Base-by-base conservation (phyloP, 2,113 vertebrate genomes). In the Xerus inauris region DNA sequence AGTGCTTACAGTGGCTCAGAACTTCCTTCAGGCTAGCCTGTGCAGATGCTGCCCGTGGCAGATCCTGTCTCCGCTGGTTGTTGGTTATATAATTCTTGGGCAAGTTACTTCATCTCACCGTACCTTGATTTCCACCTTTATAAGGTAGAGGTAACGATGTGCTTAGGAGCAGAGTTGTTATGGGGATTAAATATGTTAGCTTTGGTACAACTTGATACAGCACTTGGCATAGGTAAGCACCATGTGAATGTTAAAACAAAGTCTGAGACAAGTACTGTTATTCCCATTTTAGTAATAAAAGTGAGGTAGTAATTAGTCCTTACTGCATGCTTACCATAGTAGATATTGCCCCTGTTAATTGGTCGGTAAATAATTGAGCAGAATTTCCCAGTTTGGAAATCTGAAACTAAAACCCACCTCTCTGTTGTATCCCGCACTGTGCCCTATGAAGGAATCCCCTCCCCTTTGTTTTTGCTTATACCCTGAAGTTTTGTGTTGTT, bases 61-160 rank as follows among this genome's bases (percentile, higher is more conserved):
- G 69, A 54, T 71, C 57, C 88, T 59, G 28, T 42, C 19, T 91
- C 42, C 73, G 0, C 6, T 54, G 30, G 38, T 7, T 71, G 0
- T 14, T 69, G 40, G 30, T 30, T 64, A 3, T 9, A 3, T 9
- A 5, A 24, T 47, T 81, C 32, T 10, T 1, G 14, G 9, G 26
- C 35, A 16, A 59, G 1, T 59, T n/a, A 45, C 8, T 28, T 14
- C 1, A 11, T 40, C 45, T 67, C 40, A 32, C 3, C 20, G 0
- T n/a, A 17, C 26, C 89, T 93, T 26, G 2, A 0, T 28, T 16
- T 73, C 77, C n/a, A 28, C 73, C 35, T 87, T 75, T 8, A 17
- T 73, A 17, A 71, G 80, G 35, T 75, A 6, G 26, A 22, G 49
- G n/a, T 49, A 10, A n/a, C 1, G 22, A 19, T 7, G 32, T 59